Conservation (phyloP, 1,140 invertebrate genomes). For the Scaptomyza pallida region DNA sequence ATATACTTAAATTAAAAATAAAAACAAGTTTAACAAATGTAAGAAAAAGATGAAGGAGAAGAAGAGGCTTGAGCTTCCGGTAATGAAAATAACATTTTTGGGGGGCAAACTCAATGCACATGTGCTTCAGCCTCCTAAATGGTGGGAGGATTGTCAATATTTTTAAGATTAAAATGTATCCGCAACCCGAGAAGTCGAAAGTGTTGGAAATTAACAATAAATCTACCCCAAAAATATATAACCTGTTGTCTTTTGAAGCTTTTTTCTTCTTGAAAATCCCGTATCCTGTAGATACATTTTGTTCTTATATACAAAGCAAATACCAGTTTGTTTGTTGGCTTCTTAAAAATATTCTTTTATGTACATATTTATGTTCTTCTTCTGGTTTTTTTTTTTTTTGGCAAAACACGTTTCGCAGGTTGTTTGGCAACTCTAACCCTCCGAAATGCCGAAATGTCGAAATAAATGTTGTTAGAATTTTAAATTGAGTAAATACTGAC, state of each 20-base stretch:
- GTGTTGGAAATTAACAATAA: neutral
- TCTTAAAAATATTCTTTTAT: neutral
- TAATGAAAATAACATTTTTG: conserved; percentile 40
- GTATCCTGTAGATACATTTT: conserved; percentile 29
- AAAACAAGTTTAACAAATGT: conserved; percentile 49
- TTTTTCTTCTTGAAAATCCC: too few relatives aligned
- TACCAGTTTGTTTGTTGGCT: conserved; percentile 5
- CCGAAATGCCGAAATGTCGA: too few relatives aligned
- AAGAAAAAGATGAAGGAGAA: neutral
- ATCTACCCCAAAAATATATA: too few relatives aligned
- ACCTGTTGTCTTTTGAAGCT: too few relatives aligned
- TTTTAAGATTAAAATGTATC: neutral
- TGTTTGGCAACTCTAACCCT: conserved; percentile 13
- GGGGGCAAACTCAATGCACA: neutral
- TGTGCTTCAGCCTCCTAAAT: too few relatives aligned
- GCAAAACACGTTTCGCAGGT: conserved; percentile 67
- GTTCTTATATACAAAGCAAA: neutral
- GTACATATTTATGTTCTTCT: conserved; percentile 1
- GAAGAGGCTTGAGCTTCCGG: conserved; percentile 49
- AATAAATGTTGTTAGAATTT: conserved; percentile 29
- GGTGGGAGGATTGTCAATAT: neutral
- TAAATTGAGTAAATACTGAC: conserved; percentile 45
- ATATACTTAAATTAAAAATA: conserved; percentile 12
- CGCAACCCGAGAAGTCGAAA: neutral
- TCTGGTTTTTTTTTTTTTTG: conserved; percentile 37